These are phyloP conservation scores for Timema cristinae DNA, from an alignment of 2,888 invertebrate species.

Conservation along the genomic window DNA sequence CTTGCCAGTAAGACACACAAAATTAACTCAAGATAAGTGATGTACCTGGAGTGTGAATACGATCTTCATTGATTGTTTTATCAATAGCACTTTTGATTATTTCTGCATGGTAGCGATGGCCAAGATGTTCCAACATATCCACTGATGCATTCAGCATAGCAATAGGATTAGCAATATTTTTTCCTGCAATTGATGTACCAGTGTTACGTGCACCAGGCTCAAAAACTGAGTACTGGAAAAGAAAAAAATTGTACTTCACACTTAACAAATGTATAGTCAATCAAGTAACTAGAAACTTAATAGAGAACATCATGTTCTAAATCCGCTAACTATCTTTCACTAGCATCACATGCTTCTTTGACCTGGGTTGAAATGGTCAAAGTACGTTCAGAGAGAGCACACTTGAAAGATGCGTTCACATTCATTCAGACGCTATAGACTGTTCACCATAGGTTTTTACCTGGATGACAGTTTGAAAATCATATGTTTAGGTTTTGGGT, in stretches of 20 bases:
- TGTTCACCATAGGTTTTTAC: too few species aligned
- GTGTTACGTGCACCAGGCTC: slow-evolving; percentile 96
- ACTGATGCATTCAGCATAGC: slow-evolving; percentile 94
- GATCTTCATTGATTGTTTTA: slow-evolving; percentile 75
- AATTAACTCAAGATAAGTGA: slow-evolving; percentile 10
- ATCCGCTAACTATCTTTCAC: too few species aligned
- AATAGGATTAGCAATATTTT: slow-evolving; percentile 94
- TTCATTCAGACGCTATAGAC: too few species aligned
- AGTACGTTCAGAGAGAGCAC: too few species aligned
- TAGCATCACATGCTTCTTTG: too few species aligned
- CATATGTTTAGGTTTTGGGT: too few species aligned
- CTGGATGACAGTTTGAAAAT: too few species aligned
- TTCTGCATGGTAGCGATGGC: slow-evolving; percentile 74
- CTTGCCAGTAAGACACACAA: background rate
- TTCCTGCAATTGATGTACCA: slow-evolving; percentile 90
- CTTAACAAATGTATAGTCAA: slow-evolving; percentile 10
- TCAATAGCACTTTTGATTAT: slow-evolving; percentile 71
- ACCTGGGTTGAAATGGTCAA: too few species aligned
- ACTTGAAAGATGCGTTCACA: too few species aligned
- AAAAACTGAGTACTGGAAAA: slow-evolving; percentile 66
- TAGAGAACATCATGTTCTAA: too few species aligned
- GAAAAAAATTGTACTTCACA: background rate
- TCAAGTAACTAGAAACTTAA: background rate
- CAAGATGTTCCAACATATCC: slow-evolving; percentile 90
- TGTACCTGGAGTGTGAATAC: slow-evolving; percentile 60